phyloP scores from a whole-genome alignment of 1,140 invertebrate species.

The Trypoxylus dichotomus region DNA sequence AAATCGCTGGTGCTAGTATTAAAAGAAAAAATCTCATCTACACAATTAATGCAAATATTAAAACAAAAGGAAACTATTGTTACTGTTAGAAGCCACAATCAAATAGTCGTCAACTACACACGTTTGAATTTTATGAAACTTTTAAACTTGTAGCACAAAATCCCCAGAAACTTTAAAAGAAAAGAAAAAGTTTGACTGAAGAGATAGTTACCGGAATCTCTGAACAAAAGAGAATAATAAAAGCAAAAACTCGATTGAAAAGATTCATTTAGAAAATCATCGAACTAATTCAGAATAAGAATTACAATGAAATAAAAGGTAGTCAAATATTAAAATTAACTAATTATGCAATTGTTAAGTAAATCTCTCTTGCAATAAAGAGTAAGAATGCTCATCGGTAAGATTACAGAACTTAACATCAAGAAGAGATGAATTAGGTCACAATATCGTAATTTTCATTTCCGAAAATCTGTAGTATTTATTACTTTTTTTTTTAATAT shows the following conservation, averaged over 20 bases:
- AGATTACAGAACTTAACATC: not conserved
- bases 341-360: not conserved
- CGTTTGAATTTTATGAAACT: not conserved
- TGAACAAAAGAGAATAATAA: not conserved
- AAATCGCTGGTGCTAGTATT: not conserved
- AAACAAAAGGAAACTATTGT: not conserved
- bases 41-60: not conserved
- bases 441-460: not conserved
- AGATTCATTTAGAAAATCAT: not conserved
- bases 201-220: not conserved
- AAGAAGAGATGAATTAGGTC: not conserved
- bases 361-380: not conserved
- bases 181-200: not conserved
- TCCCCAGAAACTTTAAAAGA: conserved; percentile 5
- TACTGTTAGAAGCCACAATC: conserved; percentile 1
- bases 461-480: conserved; percentile 11
- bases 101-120: not conserved
- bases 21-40: conserved; percentile 3
- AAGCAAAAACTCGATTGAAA: not conserved
- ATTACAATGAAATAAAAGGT: not conserved
- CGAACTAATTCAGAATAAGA: not conserved
- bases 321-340: not conserved
- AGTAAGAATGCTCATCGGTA: not conserved
- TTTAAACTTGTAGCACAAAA: not conserved
- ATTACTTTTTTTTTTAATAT: conserved; percentile 28